Conservation (phyloP, 1,140 invertebrate species). For the Polypedilum pembai region DNA sequence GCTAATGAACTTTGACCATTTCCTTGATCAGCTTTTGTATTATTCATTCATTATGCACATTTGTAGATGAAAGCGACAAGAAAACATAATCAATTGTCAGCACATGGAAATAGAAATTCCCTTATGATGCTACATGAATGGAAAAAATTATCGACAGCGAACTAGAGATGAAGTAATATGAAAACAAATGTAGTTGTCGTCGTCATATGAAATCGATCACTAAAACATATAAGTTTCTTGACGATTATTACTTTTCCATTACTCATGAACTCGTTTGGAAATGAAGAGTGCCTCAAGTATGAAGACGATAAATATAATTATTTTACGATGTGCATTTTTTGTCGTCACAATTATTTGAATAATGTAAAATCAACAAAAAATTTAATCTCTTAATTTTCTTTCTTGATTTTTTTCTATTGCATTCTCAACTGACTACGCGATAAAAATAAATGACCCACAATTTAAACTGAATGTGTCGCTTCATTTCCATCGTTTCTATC, state of each 20-base stretch:
- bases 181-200: neutral
- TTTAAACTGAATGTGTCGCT: neutral
- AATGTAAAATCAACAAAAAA: too few relatives aligned
- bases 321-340: too few relatives aligned
- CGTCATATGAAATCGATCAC: neutral
- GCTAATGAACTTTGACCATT: conserved; percentile 24
- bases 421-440: neutral
- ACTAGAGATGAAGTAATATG: too few relatives aligned
- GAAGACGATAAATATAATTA: too few relatives aligned
- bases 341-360: too few relatives aligned
- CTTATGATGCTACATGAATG: neutral
- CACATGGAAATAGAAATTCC: conserved; percentile 11
- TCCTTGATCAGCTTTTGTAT: neutral
- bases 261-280: neutral
- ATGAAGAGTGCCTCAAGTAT: too few relatives aligned
- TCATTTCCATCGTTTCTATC: neutral
- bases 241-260: neutral
- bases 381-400: too few relatives aligned
- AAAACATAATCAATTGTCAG: neutral
- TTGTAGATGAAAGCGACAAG: neutral
- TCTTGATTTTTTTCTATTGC: too few relatives aligned
- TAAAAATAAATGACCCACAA: conserved; percentile 28
- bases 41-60: neutral
- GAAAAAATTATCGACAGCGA: neutral
- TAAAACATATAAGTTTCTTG: neutral